Percentiles rank a stretch among this genome's conserved stretches.
Evolutionary conservation across 1,140 invertebrate species (phyloP).

Genomic region (Diabrotica undecimpunctata): DNA sequence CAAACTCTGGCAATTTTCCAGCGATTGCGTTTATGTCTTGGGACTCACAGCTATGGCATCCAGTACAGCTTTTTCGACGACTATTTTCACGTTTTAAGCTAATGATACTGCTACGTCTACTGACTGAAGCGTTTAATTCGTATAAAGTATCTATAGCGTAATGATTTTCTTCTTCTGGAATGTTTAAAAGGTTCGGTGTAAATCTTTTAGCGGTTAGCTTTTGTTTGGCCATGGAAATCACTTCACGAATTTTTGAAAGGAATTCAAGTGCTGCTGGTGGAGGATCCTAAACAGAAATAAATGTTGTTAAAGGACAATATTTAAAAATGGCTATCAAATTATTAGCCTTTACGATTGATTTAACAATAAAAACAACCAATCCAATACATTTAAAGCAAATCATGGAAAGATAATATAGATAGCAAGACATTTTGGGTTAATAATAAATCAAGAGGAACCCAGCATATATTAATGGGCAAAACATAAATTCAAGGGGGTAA

Average conservation of each 20-base stretch:
- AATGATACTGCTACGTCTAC: conserved; percentile 53
- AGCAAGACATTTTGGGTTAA: no score
- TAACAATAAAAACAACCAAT: no score
- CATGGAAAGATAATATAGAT: no score
- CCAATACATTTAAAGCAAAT: no score
- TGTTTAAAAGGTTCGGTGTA: conserved; percentile 70
- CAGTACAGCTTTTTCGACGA: conserved; percentile 55
- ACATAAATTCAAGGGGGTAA: no score
- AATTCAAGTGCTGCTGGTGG: conserved; percentile 84
- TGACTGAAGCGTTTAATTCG: conserved; percentile 44
- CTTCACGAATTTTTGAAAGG: conserved; percentile 79
- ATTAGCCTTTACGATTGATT: no score
- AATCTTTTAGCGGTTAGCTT: conserved; percentile 80
- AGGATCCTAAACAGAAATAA: conserved; percentile 61
- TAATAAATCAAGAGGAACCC: no score
- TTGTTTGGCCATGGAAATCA: conserved; percentile 80
- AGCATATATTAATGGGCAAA: no score
- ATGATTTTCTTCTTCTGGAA: conserved; percentile 72
- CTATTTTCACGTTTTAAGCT: conserved; percentile 58
- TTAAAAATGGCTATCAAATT: no score
- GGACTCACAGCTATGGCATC: conserved; percentile 62
- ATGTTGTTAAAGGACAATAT: neutral
- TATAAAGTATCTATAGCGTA: conserved; percentile 49
- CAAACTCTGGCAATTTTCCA: conserved; percentile 45
- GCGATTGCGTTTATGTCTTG: conserved; percentile 45